Evolutionary conservation across 2,888 invertebrate species (phyloP).

Genomic region (Eutolmus rufibarbis): DNA sequence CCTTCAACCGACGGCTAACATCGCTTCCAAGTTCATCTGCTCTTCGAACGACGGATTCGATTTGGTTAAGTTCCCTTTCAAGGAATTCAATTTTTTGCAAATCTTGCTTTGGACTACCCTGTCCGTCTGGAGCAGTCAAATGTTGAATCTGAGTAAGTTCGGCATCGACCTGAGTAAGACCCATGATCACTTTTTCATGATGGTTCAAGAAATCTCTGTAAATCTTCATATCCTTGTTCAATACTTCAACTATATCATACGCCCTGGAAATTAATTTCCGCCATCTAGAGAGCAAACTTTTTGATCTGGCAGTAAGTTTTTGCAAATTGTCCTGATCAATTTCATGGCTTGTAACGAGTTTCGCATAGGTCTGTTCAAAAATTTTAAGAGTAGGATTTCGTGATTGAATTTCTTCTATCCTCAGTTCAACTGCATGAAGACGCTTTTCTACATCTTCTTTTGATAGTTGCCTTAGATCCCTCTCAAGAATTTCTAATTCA

Average conservation of each 20-base stretch:
- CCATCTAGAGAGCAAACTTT: slow-evolving; percentile 71
- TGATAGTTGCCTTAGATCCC: slow-evolving; percentile 65
- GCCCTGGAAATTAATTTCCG: slow-evolving; percentile 69
- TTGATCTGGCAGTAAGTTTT: slow-evolving; percentile 68
- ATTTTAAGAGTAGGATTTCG: slow-evolving; percentile 67
- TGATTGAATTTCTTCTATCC: slow-evolving; percentile 67
- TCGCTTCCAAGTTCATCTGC: slow-evolving; percentile 70
- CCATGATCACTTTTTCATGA: slow-evolving; percentile 75
- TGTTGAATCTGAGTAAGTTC: slow-evolving; percentile 75
- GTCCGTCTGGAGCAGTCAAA: slow-evolving; percentile 63
- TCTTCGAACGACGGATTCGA: slow-evolving; percentile 65
- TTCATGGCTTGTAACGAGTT: slow-evolving; percentile 72
- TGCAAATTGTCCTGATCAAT: slow-evolving; percentile 75
- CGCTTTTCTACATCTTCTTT: slow-evolving; percentile 69
- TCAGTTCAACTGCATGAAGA: slow-evolving; percentile 66
- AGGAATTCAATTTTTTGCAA: slow-evolving; percentile 61
- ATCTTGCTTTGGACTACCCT: slow-evolving; percentile 52
- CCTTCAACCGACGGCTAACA: slow-evolving; percentile 67
- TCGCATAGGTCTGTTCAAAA: slow-evolving; percentile 74
- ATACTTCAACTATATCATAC: slow-evolving; percentile 67
- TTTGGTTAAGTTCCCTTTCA: slow-evolving; percentile 67
- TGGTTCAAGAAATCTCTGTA: slow-evolving; percentile 75
- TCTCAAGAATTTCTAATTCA: slow-evolving; percentile 68
- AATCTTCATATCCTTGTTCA: slow-evolving; percentile 68
- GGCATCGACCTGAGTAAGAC: slow-evolving; percentile 75